Percentiles rank a stretch among this genome's conserved stretches.
These are phyloP conservation scores for Drosophila gunungcola DNA, from an alignment of 1,140 invertebrate genomes.

Conservation along the genomic window DNA sequence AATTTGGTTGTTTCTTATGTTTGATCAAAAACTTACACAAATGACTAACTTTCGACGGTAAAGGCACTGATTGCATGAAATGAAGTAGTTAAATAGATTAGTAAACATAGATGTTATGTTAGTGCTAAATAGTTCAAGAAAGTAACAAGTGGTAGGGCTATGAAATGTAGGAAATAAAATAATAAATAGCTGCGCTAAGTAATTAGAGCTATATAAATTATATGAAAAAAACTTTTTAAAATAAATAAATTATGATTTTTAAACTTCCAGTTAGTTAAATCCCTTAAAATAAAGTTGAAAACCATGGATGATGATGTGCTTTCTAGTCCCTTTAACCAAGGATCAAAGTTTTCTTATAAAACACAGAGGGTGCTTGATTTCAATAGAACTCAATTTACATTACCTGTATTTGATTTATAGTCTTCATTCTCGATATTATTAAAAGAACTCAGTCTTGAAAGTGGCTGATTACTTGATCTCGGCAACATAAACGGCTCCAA, in stretches of 20 bases:
- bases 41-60: slow-evolving; percentile 85
- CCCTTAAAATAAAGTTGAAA: too few relatives aligned
- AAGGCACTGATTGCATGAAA: slow-evolving; percentile 85
- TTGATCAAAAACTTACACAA: slow-evolving; percentile 62
- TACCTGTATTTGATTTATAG: slow-evolving; percentile 86
- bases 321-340: too few relatives aligned
- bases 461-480: slow-evolving; percentile 85
- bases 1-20: neutral
- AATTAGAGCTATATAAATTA: neutral
- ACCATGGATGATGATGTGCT: too few relatives aligned
- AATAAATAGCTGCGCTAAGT: neutral
- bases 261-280: too few relatives aligned
- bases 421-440: slow-evolving; percentile 89
- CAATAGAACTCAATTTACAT: neutral
- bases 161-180: too few relatives aligned
- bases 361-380: too few relatives aligned
- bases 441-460: slow-evolving; percentile 87
- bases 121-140: neutral
- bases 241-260: neutral
- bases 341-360: too few relatives aligned
- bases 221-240: too few relatives aligned
- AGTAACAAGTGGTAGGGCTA: too few relatives aligned
- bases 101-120: slow-evolving; percentile 5
- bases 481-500: slow-evolving; percentile 86
- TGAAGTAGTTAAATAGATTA: slow-evolving; percentile 38